Conservation (phyloP, 2,113 vertebrate genomes). For the Cynopterus brachyotis region DNA sequence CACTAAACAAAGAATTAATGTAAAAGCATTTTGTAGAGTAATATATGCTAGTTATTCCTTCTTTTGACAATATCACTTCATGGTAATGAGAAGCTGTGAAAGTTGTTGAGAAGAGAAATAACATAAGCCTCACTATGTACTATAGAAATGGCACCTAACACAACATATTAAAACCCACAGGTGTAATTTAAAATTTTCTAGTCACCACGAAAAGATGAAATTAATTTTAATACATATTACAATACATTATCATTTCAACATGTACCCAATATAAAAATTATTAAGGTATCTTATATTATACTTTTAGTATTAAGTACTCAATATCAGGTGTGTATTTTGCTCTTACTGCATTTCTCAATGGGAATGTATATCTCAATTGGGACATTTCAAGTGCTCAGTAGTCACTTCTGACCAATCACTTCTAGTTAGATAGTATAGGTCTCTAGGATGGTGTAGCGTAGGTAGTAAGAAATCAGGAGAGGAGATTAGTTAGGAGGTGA, state of each 20-base stretch:
- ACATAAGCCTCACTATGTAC: background rate
- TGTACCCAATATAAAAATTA: background rate
- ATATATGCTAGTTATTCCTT: background rate
- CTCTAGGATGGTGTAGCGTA: background rate
- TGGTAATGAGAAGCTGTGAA: background rate
- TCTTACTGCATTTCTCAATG: background rate
- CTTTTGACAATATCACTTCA: background rate
- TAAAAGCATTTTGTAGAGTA: conserved; percentile 15
- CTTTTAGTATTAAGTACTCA: background rate
- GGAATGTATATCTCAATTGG: background rate
- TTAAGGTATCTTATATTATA: background rate
- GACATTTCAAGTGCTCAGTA: background rate
- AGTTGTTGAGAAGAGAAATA: background rate
- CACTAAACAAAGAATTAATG: background rate
- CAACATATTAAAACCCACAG: background rate
- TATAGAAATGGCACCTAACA: background rate
- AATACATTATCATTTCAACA: background rate
- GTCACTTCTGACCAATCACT: background rate
- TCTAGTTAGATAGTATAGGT: background rate
- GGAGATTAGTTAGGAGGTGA: background rate
- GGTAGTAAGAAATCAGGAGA: background rate
- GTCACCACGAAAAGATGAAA: background rate
- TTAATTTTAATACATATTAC: background rate
- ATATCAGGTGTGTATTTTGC: background rate
- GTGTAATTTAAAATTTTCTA: background rate